A percentile compares a stretch with the other conserved stretches of the same genome.
These are phyloP conservation scores for Solen grandis DNA, from an alignment of 1,140 invertebrate genomes.

Conservation along the genomic window DNA sequence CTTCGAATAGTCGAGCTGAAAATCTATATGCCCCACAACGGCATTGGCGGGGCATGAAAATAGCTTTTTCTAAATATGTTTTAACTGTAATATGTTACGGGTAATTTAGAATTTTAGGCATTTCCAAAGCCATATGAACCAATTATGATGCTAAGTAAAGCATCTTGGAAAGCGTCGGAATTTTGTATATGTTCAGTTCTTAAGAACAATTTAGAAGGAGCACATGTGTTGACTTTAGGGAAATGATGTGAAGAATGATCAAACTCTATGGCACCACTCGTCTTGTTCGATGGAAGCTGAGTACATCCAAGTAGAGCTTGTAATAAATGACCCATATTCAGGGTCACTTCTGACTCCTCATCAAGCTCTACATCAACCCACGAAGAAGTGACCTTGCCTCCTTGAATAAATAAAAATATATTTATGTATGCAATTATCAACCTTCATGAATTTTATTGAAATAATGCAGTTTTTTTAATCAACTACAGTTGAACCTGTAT, in stretches of 20 bases:
- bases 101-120: no score
- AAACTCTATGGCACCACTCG: background rate
- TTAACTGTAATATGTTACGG: no score
- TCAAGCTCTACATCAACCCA: background rate
- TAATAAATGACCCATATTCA: background rate
- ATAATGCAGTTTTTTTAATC: no score
- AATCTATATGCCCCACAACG: no score
- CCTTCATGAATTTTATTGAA: no score
- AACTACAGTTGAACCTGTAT: no score
- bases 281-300: background rate
- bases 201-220: background rate
- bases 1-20: no score
- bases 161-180: background rate
- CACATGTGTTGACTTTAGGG: conserved; percentile 7
- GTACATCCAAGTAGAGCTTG: background rate
- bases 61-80: no score
- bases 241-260: background rate
- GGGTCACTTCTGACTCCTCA: background rate
- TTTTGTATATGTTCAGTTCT: background rate
- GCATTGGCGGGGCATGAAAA: no score
- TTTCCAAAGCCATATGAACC: background rate
- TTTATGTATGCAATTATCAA: no score
- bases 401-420: background rate
- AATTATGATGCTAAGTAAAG: background rate
- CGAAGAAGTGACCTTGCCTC: background rate